Evolutionary conservation across 2,113 vertebrate species (phyloP), one percentile per base, ranked within the genome.

Genomic region (Strix aluco): DNA sequence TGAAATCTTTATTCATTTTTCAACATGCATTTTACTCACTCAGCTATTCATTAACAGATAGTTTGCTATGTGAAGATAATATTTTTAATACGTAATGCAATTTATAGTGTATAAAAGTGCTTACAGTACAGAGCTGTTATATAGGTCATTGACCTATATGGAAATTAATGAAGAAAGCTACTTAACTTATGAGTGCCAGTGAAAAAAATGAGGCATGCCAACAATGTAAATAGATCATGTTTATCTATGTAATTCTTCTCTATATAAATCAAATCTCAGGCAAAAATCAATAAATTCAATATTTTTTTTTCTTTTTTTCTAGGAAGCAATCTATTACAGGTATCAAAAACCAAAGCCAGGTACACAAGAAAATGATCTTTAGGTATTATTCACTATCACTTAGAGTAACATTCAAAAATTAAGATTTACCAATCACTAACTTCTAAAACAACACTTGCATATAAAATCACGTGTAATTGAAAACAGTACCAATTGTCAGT

Each of bases 131-230:
- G 30, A 92, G 83, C 67, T 86, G 81, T 61, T 80, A 61, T 20
- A 69, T 34, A 90, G 97, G 95, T 97, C 96, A 15, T 32, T 51
- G 94, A 96, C 97, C 95, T 62, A 25, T 27, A 34, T 54, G 71
- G 90, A 96, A 95, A 97, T 94, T 93, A 96, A 97, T 95, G 92
- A 93, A 88, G 89, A 96, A 96, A 65, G 10, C 54, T 26, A 80
- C 69, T 81, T 81, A 93, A 81, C 15, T 49, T 54, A 46, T 54
- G 36, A 46, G 27, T 21, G 44, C 36, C 40, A 69, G 10, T 72
- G 17, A 72, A 38, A 94, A 94, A 92, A 92, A 77, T 13, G 22
- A 36, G 34, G 69, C 6, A 38, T 32, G 84, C 32, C 49, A 52
- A 55, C 78, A 19, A 63, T 74, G 86, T 29, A 59, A 54, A 89